Conservation (phyloP, 2,113 vertebrate species). For the Jaculus jaculus region DNA sequence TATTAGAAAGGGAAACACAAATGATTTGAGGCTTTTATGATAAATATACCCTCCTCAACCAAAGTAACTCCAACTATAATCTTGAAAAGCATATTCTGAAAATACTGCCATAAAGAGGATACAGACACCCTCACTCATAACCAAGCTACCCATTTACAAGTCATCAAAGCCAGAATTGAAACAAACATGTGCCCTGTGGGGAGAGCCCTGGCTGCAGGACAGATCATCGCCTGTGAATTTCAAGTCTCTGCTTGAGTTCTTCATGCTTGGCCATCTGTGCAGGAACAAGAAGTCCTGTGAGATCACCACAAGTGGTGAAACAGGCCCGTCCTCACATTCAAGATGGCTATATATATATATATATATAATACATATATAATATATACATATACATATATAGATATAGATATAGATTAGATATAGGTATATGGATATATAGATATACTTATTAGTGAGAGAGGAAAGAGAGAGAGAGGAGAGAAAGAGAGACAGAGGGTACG, state of each 20-base stretch:
- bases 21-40: constrained; percentile 3
- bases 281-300: background rate
- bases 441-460: too few relatives aligned
- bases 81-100: constrained; percentile 48
- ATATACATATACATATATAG: too few relatives aligned
- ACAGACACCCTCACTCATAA: too few relatives aligned
- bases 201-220: background rate
- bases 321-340: background rate
- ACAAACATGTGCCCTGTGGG: background rate
- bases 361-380: too few relatives aligned
- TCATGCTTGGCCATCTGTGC: background rate
- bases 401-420: too few relatives aligned
- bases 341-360: too few relatives aligned
- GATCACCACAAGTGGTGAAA: background rate
- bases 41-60: constrained; percentile 1
- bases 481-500: too few relatives aligned
- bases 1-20: constrained; percentile 55
- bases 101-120: background rate
- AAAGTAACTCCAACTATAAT: constrained; percentile 31
- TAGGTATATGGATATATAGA: too few relatives aligned
- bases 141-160: background rate
- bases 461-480: too few relatives aligned
- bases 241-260: background rate
- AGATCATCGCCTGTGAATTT: background rate
- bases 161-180: background rate